Evolutionary conservation across 2,797 vertebrate genomes (phyloP).

Genomic region (Halcyon badia): DNA sequence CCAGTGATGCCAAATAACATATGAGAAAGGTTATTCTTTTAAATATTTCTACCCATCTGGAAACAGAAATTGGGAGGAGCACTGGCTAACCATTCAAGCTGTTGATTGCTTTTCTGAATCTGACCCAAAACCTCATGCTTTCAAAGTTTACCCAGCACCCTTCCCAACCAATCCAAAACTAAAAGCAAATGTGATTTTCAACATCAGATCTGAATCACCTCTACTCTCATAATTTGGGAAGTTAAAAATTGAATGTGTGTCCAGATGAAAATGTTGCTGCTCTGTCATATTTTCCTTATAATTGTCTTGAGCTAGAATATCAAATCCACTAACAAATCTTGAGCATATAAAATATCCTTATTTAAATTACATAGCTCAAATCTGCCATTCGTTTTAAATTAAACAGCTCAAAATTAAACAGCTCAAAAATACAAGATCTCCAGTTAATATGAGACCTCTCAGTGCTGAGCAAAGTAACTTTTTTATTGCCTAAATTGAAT

Average conservation of each 20-base stretch:
- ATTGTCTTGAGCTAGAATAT: background rate
- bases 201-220: background rate
- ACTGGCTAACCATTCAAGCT: background rate
- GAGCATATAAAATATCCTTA: background rate
- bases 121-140: background rate
- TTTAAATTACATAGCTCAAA: background rate
- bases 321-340: background rate
- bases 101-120: slow-evolving; percentile 16
- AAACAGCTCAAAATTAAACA: background rate
- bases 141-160: background rate
- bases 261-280: background rate
- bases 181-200: background rate
- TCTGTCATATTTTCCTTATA: background rate
- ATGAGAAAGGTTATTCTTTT: background rate
- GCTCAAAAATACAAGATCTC: background rate
- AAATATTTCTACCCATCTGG: slow-evolving; percentile 35
- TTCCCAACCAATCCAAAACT: background rate
- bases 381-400: background rate
- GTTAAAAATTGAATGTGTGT: background rate
- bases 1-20: background rate
- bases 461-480: background rate
- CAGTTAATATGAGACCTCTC: background rate
- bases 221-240: background rate
- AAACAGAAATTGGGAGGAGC: slow-evolving; percentile 14
- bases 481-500: background rate